Evolutionary conservation across 1,140 invertebrate species (phyloP), one percentile per base, ranked within the genome.

Genomic region (Acromyrmex charruanus): DNA sequence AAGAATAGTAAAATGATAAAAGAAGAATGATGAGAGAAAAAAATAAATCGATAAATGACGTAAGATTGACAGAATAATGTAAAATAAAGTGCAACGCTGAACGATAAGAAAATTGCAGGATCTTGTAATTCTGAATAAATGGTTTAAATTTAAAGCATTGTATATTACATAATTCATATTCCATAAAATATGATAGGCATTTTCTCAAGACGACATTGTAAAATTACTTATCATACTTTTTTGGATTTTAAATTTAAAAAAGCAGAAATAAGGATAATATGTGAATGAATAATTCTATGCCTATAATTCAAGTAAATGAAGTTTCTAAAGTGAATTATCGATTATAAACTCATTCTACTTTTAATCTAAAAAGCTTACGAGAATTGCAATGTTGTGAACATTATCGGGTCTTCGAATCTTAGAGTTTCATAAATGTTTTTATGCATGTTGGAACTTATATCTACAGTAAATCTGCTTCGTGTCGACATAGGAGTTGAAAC

Each of bases 41-140:
- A 61, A 72, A 39, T 74, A 44, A 88, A 86, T 89, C 61, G 25
- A 86, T 89, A 86, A 59, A 86, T 66, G 53, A 25, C 14, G 14
- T 25, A 35, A 77, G 58, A 75, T 84, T 77, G 44, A 59, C n/a
- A 14, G 12, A 66, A 68, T 35, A 0, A 12, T 10, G n/a, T 28
- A 31, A 39, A 71, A 35, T 39, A 21, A 28, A 72, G 25, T 28
- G 65, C 71, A 66, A 66, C 28, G 21, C 1, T 7, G 35, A 25
- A 59, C 18, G 18, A 51, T 1, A 49, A 44, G 9, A 51, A 31
- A 68, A 75, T 18, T 1, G 55, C 7, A 69, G 31, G 39, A 77
- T 39, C 25, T 66, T 31, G 31, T 79, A 74, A 88, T 85, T 88
- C 39, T 14, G 18, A 0, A 39, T 72, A 74, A 86, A 88, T 44